phyloP scores from a whole-genome alignment of 2,888 invertebrate genomes.

The Cremastinae sp. region DNA sequence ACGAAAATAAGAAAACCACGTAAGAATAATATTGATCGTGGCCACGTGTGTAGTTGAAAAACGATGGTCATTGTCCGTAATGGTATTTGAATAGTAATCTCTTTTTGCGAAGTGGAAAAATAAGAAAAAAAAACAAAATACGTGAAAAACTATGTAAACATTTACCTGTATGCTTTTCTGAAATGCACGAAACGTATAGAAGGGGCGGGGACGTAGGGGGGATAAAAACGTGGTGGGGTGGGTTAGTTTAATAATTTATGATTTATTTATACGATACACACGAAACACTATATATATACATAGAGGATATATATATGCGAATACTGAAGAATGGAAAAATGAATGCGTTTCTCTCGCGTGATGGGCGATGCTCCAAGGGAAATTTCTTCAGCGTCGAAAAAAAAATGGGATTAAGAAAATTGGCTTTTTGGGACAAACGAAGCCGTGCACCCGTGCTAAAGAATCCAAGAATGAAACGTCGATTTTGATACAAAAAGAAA shows the following conservation, averaged over 20 bases:
- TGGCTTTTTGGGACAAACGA: constrained; percentile 76
- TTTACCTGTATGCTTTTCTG: constrained; percentile 89
- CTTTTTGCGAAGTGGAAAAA: constrained; percentile 35
- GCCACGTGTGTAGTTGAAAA: constrained; percentile 73
- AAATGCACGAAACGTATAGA: constrained; percentile 95
- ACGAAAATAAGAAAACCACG: constrained; percentile 55
- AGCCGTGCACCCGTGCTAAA: constrained; percentile 67
- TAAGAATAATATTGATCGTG: constrained; percentile 69
- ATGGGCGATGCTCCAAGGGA: constrained; percentile 68
- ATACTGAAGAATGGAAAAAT: neutral
- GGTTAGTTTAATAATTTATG: constrained; percentile 79
- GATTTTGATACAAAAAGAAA: no score
- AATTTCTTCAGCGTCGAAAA: constrained; percentile 57
- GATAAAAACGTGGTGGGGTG: constrained; percentile 69
- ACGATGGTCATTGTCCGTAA: constrained; percentile 74
- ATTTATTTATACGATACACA: constrained; percentile 76
- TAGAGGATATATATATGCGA: neutral
- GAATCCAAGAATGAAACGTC: constrained; percentile 35
- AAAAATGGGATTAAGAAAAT: constrained; percentile 66
- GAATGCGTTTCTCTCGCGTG: constrained; percentile 72
- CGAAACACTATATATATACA: constrained; percentile 43
- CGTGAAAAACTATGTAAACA: constrained; percentile 75
- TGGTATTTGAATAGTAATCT: constrained; percentile 72
- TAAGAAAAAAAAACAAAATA: neutral
- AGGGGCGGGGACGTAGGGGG: constrained; percentile 82